These are phyloP conservation scores for Ruditapes philippinarum DNA, from an alignment of 1,140 invertebrate genomes.

Conservation along the genomic window DNA sequence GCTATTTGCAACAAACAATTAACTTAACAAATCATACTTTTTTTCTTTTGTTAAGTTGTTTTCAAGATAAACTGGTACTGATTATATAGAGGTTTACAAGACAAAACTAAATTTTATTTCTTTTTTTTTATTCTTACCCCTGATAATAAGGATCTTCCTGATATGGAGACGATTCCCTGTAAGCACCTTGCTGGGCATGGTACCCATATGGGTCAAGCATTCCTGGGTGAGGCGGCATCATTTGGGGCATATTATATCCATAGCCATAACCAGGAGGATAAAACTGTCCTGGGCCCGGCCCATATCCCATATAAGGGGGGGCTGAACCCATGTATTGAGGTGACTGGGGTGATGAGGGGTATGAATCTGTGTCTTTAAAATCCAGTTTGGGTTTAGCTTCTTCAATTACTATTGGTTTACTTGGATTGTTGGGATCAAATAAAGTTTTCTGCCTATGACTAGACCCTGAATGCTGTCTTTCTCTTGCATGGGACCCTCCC, in stretches of 20 bases:
- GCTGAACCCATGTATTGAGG: constrained; percentile 30
- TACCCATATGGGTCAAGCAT: constrained; percentile 47
- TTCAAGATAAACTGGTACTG: too few relatives aligned
- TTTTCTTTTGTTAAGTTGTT: too few relatives aligned
- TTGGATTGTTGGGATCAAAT: constrained; percentile 64
- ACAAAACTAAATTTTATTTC: too few relatives aligned
- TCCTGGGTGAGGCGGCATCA: constrained; percentile 24
- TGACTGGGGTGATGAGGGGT: constrained; percentile 45
- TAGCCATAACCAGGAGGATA: constrained; percentile 52
- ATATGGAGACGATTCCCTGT: constrained; percentile 46
- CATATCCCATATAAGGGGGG: constrained; percentile 18
- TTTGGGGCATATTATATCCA: constrained; percentile 50
- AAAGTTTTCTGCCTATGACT: constrained; percentile 57
- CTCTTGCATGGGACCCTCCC: constrained; percentile 5
- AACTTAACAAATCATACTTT: too few relatives aligned
- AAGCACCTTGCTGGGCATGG: neutral
- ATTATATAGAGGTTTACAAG: too few relatives aligned
- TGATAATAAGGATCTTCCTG: constrained; percentile 50
- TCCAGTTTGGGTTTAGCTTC: constrained; percentile 50
- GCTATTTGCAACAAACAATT: too few relatives aligned
- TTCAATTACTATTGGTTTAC: constrained; percentile 54
- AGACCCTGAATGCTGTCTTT: constrained; percentile 48
- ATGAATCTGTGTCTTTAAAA: constrained; percentile 58
- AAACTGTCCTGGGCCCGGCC: constrained; percentile 17
- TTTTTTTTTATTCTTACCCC: constrained; percentile 29